phyloP scores from a whole-genome alignment of 1,140 invertebrate species.

The Trichomalopsis sarcophagae region DNA sequence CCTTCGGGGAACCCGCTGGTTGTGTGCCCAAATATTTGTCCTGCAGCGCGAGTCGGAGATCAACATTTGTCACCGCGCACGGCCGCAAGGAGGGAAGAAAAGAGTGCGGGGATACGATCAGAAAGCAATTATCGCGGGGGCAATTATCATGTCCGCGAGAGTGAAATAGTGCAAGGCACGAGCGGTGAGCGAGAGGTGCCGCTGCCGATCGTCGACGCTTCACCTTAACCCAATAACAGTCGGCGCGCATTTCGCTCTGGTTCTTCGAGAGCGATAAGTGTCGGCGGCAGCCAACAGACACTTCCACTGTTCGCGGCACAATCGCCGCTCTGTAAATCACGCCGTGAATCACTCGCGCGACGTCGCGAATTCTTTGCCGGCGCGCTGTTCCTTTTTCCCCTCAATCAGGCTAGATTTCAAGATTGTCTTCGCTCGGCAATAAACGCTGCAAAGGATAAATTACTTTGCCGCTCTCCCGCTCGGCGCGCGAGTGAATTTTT shows the following conservation, averaged over 20 bases:
- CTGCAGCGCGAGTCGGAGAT: background rate
- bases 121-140: background rate
- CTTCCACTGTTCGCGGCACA: background rate
- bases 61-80: background rate
- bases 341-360: conserved; percentile 61
- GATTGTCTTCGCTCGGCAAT: conserved; percentile 3
- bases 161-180: conserved; percentile 6
- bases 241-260: conserved; percentile 37
- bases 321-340: conserved; percentile 64
- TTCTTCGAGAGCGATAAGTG: background rate
- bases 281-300: background rate
- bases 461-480: background rate
- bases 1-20: background rate
- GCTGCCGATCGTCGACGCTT: conserved; percentile 36
- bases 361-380: background rate
- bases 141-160: conserved; percentile 3
- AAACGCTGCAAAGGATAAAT: background rate
- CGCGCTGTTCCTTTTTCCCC: background rate
- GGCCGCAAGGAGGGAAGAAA: no score
- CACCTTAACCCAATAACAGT: conserved; percentile 63
- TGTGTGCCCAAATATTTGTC: no score
- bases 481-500: conserved; percentile 7
- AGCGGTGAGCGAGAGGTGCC: background rate
- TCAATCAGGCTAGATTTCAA: conserved; percentile 17
- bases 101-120: background rate